Evolutionary conservation across 1,140 invertebrate genomes (phyloP), one percentile per base, ranked within the genome.

Genomic region (Hycleus phaleratus): DNA sequence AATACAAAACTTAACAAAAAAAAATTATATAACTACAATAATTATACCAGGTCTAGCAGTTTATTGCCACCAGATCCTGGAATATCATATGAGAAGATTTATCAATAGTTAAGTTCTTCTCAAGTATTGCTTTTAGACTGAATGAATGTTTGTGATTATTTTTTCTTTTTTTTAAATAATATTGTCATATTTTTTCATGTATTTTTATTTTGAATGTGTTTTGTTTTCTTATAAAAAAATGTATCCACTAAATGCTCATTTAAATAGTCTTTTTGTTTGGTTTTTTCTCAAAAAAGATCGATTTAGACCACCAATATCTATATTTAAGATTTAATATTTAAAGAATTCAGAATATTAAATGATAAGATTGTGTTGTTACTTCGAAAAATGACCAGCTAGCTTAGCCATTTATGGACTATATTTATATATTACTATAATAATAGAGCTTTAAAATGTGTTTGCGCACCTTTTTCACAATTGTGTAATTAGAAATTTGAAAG

Each of bases 311-410:
- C 9, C 40, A 32, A 32, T 32, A 32, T 32, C 32, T 32, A 32
- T 32, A 42, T 42, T 42, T 42, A 54, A n/a, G 38, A 25, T 54
- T 46, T 54, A 43, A 52, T 52, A 43, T 43, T 52, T 42, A 52
- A 45, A 42, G 42, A 53, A 32, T 5, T 32, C 32, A 32, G 32
- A 32, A 32, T 32, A 38, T 48, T 52, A 44, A 52, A 52, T 26
- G 39, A 26, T 52, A 53, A 53, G 39, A 52, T 50, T 52, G 50
- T 60, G 55, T 65, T 65, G 7, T 32, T 5, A 32, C 32, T 32
- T 32, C 46, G 49, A 50, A 65, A 18, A 60, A 60, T 60, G 66
- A 68, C 66, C 66, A 68, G 66, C 66, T 68, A 67, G 66, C 66
- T 68, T 62, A 68, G 66, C 66, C 45, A 57, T 57, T 43, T 65